Percentiles rank a stretch among this genome's conserved stretches.
These are phyloP conservation scores for Cheilosia vulpina DNA, from an alignment of 2,888 invertebrate species.

Conservation along the genomic window DNA sequence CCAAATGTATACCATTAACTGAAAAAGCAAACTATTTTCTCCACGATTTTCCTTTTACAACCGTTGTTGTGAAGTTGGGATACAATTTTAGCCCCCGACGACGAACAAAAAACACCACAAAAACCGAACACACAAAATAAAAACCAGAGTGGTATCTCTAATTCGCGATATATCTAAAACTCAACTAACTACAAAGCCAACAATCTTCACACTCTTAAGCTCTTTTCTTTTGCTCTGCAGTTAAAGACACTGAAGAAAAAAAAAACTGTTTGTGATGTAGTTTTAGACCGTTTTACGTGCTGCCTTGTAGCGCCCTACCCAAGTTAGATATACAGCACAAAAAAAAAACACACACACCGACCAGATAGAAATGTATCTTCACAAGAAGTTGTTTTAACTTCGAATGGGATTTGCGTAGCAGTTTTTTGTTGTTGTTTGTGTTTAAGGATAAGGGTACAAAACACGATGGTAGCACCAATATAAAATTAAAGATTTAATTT, in stretches of 20 bases:
- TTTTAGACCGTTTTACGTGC: conserved; percentile 58
- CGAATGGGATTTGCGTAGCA: conserved; percentile 23
- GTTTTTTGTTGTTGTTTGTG: not conserved
- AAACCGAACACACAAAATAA: conserved; percentile 33
- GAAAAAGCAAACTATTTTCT: conserved; percentile 62
- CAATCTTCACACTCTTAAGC: conserved; percentile 72
- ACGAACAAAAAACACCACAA: conserved; percentile 4
- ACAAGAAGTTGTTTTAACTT: conserved; percentile 52
- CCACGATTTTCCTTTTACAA: conserved; percentile 61
- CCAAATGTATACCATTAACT: conserved; percentile 46
- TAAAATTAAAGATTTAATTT: not conserved
- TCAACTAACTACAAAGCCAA: conserved; percentile 71
- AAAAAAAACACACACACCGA: conserved; percentile 29
- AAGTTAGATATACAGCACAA: conserved; percentile 34
- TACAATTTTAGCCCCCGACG: conserved; percentile 52
- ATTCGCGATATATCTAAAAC: conserved; percentile 69
- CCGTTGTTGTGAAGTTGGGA: conserved; percentile 29
- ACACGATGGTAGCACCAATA: conserved; percentile 35
- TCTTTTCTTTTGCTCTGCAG: conserved; percentile 61
- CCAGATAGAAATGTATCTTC: conserved; percentile 61
- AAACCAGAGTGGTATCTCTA: conserved; percentile 63
- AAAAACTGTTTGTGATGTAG: conserved; percentile 57
- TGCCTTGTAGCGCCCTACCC: conserved; percentile 58
- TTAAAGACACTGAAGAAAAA: conserved; percentile 37
- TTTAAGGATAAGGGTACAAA: not conserved